phyloP scores from a whole-genome alignment of 2,888 invertebrate genomes.

The Camptogramma bilineatum region DNA sequence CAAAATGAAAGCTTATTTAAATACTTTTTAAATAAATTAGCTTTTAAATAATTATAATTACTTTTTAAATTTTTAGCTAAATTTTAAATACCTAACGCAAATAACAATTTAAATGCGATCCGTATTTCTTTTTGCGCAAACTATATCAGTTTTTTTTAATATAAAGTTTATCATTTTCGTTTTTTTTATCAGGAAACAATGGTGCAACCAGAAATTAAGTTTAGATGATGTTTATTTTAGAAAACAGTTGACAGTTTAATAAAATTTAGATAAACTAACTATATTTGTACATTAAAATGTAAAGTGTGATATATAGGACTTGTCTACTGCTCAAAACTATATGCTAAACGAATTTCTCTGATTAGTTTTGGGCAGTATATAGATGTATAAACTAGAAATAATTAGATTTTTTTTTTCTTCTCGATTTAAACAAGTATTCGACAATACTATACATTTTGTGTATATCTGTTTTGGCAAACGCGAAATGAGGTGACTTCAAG shows the following conservation, averaged over 20 bases:
- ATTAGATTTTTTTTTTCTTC: constrained; percentile 13
- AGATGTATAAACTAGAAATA: constrained; percentile 26
- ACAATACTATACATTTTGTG: constrained; percentile 3
- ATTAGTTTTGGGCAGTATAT: constrained; percentile 34
- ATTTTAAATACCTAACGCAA: too few relatives aligned
- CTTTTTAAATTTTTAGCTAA: too few relatives aligned
- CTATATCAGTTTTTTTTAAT: too few relatives aligned
- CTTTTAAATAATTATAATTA: too few relatives aligned
- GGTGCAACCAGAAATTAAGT: neutral
- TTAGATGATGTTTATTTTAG: neutral
- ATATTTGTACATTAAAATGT: constrained; percentile 38
- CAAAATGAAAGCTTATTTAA: too few relatives aligned
- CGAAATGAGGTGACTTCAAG: constrained; percentile 17
- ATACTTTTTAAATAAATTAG: too few relatives aligned
- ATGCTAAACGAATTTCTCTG: constrained; percentile 30
- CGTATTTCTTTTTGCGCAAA: too few relatives aligned
- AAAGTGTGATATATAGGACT: constrained; percentile 49
- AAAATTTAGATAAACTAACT: neutral
- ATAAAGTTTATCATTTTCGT: neutral
- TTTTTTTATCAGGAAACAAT: neutral
- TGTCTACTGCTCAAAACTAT: constrained; percentile 31
- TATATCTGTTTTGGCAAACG: constrained; percentile 20
- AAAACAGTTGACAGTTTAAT: neutral
- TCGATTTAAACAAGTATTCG: constrained; percentile 27
- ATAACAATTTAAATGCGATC: too few relatives aligned